Percentiles rank a stretch among this genome's conserved stretches.
phyloP scores from a whole-genome alignment of 1,140 invertebrate species.

The Micrasema longulum region DNA sequence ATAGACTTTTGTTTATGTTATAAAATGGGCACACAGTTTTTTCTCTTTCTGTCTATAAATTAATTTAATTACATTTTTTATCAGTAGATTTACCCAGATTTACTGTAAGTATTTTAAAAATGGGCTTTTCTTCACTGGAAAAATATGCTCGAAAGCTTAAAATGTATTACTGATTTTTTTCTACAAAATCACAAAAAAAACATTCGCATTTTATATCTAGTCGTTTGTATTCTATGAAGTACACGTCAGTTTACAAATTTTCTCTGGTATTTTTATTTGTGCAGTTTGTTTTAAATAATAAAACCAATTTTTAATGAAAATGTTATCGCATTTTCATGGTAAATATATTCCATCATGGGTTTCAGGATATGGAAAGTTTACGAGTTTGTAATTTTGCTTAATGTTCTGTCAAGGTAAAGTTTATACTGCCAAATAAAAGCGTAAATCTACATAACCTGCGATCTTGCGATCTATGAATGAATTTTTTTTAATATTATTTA shows the following conservation, averaged over 20 bases:
- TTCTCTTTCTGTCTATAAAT: no score
- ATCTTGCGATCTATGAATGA: constrained; percentile 2
- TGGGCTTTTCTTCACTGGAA: no score
- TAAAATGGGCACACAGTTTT: no score
- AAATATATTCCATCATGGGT: constrained; percentile 68
- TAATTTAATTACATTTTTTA: no score
- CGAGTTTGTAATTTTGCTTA: constrained; percentile 70
- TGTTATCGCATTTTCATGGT: constrained; percentile 30
- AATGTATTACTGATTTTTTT: no score
- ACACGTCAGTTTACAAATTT: constrained; percentile 49
- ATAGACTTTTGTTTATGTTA: no score
- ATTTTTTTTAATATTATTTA: constrained; percentile 29
- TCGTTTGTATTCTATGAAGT: constrained; percentile 37
- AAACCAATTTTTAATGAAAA: constrained; percentile 38
- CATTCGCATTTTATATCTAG: constrained; percentile 1
- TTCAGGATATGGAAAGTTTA: constrained; percentile 68
- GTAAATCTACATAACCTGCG: constrained; percentile 30
- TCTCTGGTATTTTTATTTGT: constrained; percentile 37
- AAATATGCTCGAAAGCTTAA: no score
- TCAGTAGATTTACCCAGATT: no score
- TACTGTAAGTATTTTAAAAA: no score
- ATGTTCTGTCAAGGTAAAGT: constrained; percentile 68
- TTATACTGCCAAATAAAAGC: constrained; percentile 19
- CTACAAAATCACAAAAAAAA: no score
- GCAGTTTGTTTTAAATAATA: constrained; percentile 36